These are phyloP conservation scores for Melanotaenia parkinsoni DNA, from an alignment of 2,797 vertebrate species.

Conservation along the genomic window DNA sequence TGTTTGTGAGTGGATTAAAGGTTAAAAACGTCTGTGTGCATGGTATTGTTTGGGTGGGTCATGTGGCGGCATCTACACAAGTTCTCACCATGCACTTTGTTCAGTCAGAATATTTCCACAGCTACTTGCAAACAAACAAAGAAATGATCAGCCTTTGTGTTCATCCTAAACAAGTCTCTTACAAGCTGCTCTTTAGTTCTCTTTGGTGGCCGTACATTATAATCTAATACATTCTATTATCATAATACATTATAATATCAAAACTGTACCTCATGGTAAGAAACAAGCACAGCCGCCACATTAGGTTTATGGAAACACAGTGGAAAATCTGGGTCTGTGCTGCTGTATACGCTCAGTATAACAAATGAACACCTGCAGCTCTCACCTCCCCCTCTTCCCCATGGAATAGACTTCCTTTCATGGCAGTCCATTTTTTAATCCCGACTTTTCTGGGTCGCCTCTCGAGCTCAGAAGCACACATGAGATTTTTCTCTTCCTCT, in stretches of 20 bases:
- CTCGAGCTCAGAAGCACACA: slow-evolving; percentile 55
- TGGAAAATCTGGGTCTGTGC: slow-evolving; percentile 18
- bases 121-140: background rate
- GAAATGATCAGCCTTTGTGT: background rate
- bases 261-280: background rate
- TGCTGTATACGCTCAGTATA: slow-evolving; percentile 11
- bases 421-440: slow-evolving; percentile 65
- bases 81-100: background rate
- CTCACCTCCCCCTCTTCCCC: slow-evolving; percentile 48
- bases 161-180: background rate
- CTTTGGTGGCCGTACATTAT: background rate
- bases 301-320: slow-evolving; percentile 3
- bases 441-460: slow-evolving; percentile 78
- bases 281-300: slow-evolving; percentile 7
- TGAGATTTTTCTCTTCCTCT: slow-evolving; percentile 44
- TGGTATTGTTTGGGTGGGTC: background rate
- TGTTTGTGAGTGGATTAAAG: no score
- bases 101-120: background rate
- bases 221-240: background rate
- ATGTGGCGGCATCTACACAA: no score
- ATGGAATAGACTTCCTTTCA: slow-evolving; percentile 69
- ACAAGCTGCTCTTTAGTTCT: background rate
- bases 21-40: no score
- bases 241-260: no score
- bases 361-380: slow-evolving; percentile 58